Percentiles rank a stretch among this genome's conserved stretches.
These are phyloP conservation scores for Ardeotis arabs DNA, from an alignment of 2,113 vertebrate species.

Conservation along the genomic window DNA sequence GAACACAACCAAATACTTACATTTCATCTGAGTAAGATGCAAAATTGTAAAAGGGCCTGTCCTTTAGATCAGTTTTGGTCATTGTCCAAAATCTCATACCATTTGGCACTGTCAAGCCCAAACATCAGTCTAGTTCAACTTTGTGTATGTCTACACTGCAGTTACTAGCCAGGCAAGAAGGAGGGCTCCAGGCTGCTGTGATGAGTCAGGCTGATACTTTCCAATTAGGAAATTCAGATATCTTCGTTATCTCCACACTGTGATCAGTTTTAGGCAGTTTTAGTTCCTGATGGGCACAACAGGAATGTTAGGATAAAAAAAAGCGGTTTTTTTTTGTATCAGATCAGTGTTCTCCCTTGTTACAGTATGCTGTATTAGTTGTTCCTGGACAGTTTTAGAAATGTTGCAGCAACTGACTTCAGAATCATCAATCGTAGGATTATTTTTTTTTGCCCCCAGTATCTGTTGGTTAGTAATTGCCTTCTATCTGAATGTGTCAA, in stretches of 20 bases:
- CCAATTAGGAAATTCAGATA: too few species aligned
- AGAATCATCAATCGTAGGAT: not conserved
- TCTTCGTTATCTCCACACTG: not conserved
- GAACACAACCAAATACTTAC: not conserved
- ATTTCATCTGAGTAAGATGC: not conserved
- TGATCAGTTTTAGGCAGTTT: not conserved
- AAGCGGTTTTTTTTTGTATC: rapidly evolving
- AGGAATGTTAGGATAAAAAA: not conserved
- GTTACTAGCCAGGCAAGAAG: not conserved
- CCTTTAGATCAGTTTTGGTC: not conserved
- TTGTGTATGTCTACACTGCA: not conserved
- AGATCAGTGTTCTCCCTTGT: not conserved
- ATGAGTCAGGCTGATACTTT: not conserved
- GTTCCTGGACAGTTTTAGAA: not conserved
- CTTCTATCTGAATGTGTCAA: not conserved
- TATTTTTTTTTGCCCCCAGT: not conserved
- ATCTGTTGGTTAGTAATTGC: not conserved
- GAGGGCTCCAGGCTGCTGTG: not conserved
- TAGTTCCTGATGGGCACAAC: not conserved
- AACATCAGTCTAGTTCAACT: not conserved
- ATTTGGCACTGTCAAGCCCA: not conserved
- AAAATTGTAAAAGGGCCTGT: not conserved
- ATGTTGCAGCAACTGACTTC: not conserved
- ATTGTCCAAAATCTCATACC: not conserved
- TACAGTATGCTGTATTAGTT: not conserved